A percentile compares a stretch with the other conserved stretches of the same genome.
phyloP scores from a whole-genome alignment of 2,113 vertebrate genomes.

The Tor tambroides region DNA sequence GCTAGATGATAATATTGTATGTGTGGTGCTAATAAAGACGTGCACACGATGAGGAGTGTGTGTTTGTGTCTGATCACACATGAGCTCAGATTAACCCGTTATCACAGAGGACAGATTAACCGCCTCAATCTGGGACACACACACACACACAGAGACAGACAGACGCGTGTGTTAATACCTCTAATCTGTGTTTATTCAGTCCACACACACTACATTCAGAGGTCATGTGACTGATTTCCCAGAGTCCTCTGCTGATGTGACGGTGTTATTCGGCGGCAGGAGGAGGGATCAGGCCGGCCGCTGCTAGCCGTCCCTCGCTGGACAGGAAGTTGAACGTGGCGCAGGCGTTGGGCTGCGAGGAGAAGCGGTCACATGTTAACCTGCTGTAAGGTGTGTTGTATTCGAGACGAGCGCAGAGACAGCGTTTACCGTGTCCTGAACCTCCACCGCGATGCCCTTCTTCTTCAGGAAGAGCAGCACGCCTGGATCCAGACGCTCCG shows the following conservation, averaged over 20 bases:
- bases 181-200: constrained; percentile 18
- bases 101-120: constrained; percentile 20
- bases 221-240: neutral
- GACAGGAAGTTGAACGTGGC: constrained; percentile 95
- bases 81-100: constrained; percentile 29
- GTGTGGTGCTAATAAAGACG: neutral
- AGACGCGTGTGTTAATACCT: neutral
- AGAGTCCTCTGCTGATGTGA: too few relatives aligned
- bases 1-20: neutral
- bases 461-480: constrained; percentile 77
- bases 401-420: neutral
- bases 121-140: neutral
- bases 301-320: constrained; percentile 80
- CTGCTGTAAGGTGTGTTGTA: neutral
- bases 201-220: constrained; percentile 13
- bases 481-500: constrained; percentile 78
- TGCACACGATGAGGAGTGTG: neutral
- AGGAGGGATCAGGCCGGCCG: constrained; percentile 90
- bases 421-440: constrained; percentile 90
- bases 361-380: neutral
- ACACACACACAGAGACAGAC: neutral
- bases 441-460: constrained; percentile 89
- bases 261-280: neutral
- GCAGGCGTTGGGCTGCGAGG: constrained; percentile 88
- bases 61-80: neutral